A percentile compares a stretch with the other conserved stretches of the same genome.
phyloP scores from a whole-genome alignment of 2,888 invertebrate species.

The Agelastica alni region DNA sequence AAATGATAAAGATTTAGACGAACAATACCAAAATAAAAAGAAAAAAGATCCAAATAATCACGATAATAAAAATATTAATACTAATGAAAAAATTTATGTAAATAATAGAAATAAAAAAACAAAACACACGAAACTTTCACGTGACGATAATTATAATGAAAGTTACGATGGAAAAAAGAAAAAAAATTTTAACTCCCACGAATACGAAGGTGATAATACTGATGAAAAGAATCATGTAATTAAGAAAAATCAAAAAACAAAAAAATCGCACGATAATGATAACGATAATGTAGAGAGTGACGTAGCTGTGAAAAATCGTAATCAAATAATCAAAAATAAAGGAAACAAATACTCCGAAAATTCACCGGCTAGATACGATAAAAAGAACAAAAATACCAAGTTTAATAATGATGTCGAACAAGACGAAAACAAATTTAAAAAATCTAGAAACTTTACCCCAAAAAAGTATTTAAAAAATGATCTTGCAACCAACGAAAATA shows the following conservation, averaged over 20 bases:
- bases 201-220: neutral
- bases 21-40: neutral
- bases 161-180: too few relatives aligned
- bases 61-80: neutral
- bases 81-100: neutral
- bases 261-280: too few relatives aligned
- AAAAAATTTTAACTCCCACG: too few relatives aligned
- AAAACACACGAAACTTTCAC: neutral
- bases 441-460: neutral
- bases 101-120: neutral
- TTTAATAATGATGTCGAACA: neutral
- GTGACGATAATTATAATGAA: conserved; percentile 9
- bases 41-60: too few relatives aligned
- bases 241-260: neutral
- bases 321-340: too few relatives aligned
- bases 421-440: neutral
- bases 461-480: too few relatives aligned
- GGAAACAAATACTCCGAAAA: too few relatives aligned
- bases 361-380: too few relatives aligned
- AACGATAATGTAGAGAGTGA: neutral
- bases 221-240: neutral
- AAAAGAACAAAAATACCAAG: conserved; percentile 2
- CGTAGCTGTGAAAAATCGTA: neutral
- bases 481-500: too few relatives aligned
- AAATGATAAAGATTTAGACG: neutral